Conservation (phyloP, 1,140 invertebrate species). For the Doryteuthis pealeii region DNA sequence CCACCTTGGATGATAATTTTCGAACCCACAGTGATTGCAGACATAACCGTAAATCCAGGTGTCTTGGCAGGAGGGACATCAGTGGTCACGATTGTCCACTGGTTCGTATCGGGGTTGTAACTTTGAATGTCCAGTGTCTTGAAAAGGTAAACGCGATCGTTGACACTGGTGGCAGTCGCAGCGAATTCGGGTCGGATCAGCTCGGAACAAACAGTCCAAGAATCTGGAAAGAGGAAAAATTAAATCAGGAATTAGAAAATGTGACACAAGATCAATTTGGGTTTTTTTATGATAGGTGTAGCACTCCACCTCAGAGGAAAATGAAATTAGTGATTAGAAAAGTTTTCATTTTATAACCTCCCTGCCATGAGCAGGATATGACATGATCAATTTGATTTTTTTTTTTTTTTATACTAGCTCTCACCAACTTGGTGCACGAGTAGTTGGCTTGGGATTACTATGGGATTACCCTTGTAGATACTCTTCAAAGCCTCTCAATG, state of each 20-base stretch:
- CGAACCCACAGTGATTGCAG: background rate
- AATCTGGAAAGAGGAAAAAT: background rate
- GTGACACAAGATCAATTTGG: background rate
- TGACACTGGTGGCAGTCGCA: background rate
- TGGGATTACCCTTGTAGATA: no score
- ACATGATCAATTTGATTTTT: no score
- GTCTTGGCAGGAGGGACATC: background rate
- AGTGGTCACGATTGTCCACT: background rate
- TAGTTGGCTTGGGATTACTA: no score
- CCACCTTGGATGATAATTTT: background rate
- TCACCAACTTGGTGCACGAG: no score
- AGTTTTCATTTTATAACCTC: no score
- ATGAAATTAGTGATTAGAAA: no score
- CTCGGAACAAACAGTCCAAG: background rate
- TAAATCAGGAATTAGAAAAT: background rate
- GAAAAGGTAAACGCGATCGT: background rate
- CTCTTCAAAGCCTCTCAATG: no score
- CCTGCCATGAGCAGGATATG: no score
- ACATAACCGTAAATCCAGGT: background rate
- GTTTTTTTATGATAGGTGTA: background rate
- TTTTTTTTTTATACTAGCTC: no score
- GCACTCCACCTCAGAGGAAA: no score
- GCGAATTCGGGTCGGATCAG: background rate
- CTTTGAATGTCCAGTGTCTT: constrained; percentile 1
- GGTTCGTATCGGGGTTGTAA: background rate